Conservation (phyloP, 2,888 invertebrate species). For the Taenaris catops region DNA sequence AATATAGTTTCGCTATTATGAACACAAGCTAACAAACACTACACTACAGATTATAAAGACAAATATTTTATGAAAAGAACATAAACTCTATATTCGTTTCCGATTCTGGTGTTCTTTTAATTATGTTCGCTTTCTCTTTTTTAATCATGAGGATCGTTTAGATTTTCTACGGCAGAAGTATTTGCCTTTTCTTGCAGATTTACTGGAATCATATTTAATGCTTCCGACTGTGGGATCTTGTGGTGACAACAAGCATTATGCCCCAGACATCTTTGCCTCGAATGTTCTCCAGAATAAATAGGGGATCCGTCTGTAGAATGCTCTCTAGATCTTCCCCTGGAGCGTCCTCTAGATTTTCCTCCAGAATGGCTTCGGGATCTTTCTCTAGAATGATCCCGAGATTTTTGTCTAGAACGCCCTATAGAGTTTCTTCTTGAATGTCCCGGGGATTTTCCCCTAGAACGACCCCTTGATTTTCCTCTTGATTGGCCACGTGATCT, state of each 20-base stretch:
- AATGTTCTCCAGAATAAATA: slow-evolving; percentile 19
- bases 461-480: slow-evolving; percentile 11
- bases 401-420: slow-evolving; percentile 12
- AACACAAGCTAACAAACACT: background rate
- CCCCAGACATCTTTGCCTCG: slow-evolving; percentile 19
- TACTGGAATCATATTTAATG: too few relatives aligned
- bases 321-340: slow-evolving; percentile 11
- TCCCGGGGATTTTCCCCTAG: slow-evolving; percentile 16
- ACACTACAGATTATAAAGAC: too few relatives aligned
- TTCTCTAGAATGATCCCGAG: slow-evolving; percentile 7
- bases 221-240: slow-evolving; percentile 2
- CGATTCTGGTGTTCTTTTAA: too few relatives aligned
- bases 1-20: too few relatives aligned
- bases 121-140: too few relatives aligned
- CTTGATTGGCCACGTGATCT: slow-evolving; percentile 12
- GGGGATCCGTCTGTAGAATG: slow-evolving; percentile 23
- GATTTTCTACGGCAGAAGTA: too few relatives aligned
- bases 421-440: slow-evolving; percentile 12
- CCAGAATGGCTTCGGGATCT: slow-evolving; percentile 11
- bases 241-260: slow-evolving; percentile 17
- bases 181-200: too few relatives aligned
- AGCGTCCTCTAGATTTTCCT: slow-evolving; percentile 9
- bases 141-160: too few relatives aligned
- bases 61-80: too few relatives aligned
- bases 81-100: too few relatives aligned